A percentile compares a stretch with the other conserved stretches of the same genome.
Conservation (phyloP, 2,113 vertebrate genomes). For the Triplophysa tibetana region DNA sequence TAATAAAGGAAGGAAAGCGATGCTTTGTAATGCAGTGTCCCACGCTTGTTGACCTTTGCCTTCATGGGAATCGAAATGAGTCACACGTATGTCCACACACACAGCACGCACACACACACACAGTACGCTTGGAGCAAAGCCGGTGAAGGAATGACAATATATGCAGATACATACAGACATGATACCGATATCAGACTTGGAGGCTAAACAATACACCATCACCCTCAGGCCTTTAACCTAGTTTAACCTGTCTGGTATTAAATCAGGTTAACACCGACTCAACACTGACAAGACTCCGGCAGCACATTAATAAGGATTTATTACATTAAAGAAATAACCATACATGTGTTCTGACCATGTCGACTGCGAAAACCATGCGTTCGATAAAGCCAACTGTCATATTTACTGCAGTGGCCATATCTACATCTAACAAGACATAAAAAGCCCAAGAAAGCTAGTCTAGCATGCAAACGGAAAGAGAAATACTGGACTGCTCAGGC, state of each 20-base stretch:
- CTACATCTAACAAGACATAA: neutral
- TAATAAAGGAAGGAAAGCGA: slow-evolving; percentile 58
- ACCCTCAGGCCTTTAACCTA: slow-evolving; percentile 16
- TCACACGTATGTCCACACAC: slow-evolving; percentile 1
- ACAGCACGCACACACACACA: neutral
- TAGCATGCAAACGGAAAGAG: neutral
- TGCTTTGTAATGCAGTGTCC: slow-evolving; percentile 51
- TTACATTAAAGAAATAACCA: neutral
- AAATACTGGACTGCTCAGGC: neutral
- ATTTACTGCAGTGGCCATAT: neutral
- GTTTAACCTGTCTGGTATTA: slow-evolving; percentile 36
- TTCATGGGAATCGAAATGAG: slow-evolving; percentile 54
- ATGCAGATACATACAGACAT: slow-evolving; percentile 14
- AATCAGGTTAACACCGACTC: neutral
- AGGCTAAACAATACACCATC: slow-evolving; percentile 15
- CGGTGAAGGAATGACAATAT: slow-evolving; percentile 19
- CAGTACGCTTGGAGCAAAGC: neutral
- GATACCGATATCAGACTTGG: slow-evolving; percentile 7
- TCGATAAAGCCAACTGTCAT: neutral
- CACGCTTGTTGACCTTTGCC: slow-evolving; percentile 60
- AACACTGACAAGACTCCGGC: neutral
- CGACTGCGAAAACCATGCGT: neutral
- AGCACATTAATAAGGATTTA: neutral
- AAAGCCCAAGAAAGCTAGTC: neutral
- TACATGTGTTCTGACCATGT: neutral